A percentile compares a stretch with the other conserved stretches of the same genome.
Conservation (phyloP, 2,888 invertebrate species). For the Blastobasis adustella region DNA sequence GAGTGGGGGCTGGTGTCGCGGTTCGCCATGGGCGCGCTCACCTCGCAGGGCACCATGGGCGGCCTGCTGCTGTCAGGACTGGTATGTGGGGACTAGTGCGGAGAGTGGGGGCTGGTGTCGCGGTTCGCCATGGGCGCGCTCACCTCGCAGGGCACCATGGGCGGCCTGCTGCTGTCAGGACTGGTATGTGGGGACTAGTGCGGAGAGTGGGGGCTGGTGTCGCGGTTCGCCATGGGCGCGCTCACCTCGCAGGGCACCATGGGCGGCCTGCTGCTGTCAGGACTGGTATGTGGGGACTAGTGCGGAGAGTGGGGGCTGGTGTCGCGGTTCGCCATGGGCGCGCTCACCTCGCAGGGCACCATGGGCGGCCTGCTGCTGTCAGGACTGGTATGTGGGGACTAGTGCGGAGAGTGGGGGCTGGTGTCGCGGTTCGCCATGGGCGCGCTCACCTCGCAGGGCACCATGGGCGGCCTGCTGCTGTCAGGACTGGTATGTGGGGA, state of each 20-base stretch:
- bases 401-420: slow-evolving; percentile 37
- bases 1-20: slow-evolving; percentile 36
- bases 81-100: too few species aligned
- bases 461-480: neutral
- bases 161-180: neutral
- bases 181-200: too few species aligned
- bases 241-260: neutral
- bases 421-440: slow-evolving; percentile 25
- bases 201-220: slow-evolving; percentile 37
- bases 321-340: slow-evolving; percentile 21
- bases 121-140: slow-evolving; percentile 15
- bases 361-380: neutral
- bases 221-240: slow-evolving; percentile 18
- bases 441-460: neutral
- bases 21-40: slow-evolving; percentile 11
- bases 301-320: slow-evolving; percentile 37
- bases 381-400: too few species aligned
- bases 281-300: too few species aligned
- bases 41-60: neutral
- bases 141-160: neutral
- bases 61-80: neutral
- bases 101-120: slow-evolving; percentile 36
- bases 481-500: too few species aligned
- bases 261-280: neutral
- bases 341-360: neutral